Conservation (phyloP, 2,888 invertebrate species). For the Agrochola lychnidis region DNA sequence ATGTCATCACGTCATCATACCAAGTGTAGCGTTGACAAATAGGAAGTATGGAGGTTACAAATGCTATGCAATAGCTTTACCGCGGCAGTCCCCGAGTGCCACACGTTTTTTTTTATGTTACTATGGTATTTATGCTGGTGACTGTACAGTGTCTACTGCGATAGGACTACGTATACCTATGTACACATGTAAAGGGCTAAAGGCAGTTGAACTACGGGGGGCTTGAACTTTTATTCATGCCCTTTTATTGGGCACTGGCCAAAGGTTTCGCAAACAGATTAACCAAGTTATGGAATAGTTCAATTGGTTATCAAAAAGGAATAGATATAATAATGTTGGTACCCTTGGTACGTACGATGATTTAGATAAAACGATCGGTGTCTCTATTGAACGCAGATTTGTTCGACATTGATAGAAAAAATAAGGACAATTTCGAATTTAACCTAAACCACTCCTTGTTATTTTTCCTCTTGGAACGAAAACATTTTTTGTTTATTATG, state of each 20-base stretch:
- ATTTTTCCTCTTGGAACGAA: constrained; percentile 8
- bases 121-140: background rate
- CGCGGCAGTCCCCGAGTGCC: too few species aligned
- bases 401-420: constrained; percentile 7
- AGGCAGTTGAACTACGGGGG: constrained; percentile 44
- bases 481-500: background rate
- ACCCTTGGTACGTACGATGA: background rate
- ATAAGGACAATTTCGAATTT: constrained; percentile 11
- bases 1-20: too few species aligned
- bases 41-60: too few species aligned
- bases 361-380: background rate
- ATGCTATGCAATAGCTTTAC: too few species aligned
- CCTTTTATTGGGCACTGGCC: constrained; percentile 18
- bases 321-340: background rate
- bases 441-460: constrained; percentile 14
- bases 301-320: background rate
- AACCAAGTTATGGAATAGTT: background rate
- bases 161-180: background rate
- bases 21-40: too few species aligned
- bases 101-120: too few species aligned
- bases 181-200: constrained; percentile 18
- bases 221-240: constrained; percentile 30
- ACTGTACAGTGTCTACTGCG: constrained; percentile 1
- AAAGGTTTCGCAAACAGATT: background rate
- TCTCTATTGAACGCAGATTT: background rate